Evolutionary conservation across 2,113 vertebrate species (phyloP).

Genomic region (Struthidea cinerea): DNA sequence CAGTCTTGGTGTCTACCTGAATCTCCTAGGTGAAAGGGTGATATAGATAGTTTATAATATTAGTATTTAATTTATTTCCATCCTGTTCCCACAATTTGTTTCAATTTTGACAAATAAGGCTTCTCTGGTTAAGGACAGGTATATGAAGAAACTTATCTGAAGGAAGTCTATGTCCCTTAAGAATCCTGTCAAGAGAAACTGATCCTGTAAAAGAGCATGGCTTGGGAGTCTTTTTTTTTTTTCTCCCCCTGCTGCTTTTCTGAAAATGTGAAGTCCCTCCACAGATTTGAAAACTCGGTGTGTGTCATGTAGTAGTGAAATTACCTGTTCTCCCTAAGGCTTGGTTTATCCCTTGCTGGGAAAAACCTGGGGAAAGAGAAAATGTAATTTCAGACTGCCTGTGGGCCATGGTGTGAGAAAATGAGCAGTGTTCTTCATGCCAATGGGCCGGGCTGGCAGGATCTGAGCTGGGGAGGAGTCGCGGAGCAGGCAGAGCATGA

Average conservation of each 20-base stretch:
- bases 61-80: neutral
- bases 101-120: neutral
- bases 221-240: neutral
- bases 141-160: neutral
- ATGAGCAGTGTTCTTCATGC: neutral
- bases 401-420: neutral
- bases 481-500: neutral
- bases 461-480: neutral
- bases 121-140: neutral
- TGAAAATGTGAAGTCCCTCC: neutral
- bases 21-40: neutral
- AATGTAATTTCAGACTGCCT: neutral
- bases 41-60: neutral
- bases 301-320: neutral
- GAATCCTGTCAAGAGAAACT: neutral
- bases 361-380: neutral
- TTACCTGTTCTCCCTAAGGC: conserved; percentile 28
- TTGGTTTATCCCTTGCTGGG: conserved; percentile 8
- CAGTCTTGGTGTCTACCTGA: neutral
- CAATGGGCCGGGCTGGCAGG: neutral
- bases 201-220: neutral
- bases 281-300: neutral
- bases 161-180: neutral
- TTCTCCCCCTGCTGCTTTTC: neutral
- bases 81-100: neutral